Base-by-base conservation (phyloP, 2,888 invertebrate species). In the Gastrophysa polygoni region DNA sequence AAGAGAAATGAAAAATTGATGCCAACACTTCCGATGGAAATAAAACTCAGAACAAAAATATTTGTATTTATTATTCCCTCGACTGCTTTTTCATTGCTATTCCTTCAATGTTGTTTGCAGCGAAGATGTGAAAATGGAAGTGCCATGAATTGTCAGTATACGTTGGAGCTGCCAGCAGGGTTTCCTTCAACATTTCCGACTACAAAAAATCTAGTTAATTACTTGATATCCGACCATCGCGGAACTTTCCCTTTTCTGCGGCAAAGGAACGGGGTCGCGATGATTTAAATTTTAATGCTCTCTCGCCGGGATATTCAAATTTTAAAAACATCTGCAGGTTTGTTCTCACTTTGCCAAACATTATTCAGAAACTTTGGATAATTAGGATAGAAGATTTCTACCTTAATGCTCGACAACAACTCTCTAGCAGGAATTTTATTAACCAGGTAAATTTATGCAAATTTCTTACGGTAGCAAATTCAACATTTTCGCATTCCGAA, bases 321-420 rank as follows among this genome's bases (percentile, higher is more conserved):
- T 68, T 68, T 66, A 65, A 64, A 63, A 66, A 66, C 69, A 69
- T 66, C 69, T 68, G 69, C 63, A 66, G 64, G 55, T 63, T 67
- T 69, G 66, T 64, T 64, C 65, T 56, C 58, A 66, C 64, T 66
- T 70, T 62, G 63, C 62, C 63, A 67, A 71, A 69, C 67, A 70
- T 68, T 70, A 71, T 71, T 67, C 71, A 50, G 57, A 65, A 71
- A 71, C 58, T 68, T 69, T 63, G 52, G 63, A 65, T 68, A 68
- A 71, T 71, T 71, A 70, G 65, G 54, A 56, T 58, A 50, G 59
- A 50, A 47, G 38, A 50, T 56, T 62, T 62, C 66, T 62, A 64
- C 64, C 59, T 64, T 66, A 38, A 56, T 52, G 63, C 32, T 60
- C 46, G 56, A 63, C 67, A 64, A 64, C 60, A 66, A 70, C 59